A percentile compares a stretch with the other conserved stretches of the same genome.
These are phyloP conservation scores for Pristionchus exspectatus DNA, from an alignment of 2,888 invertebrate species.

Conservation along the genomic window DNA sequence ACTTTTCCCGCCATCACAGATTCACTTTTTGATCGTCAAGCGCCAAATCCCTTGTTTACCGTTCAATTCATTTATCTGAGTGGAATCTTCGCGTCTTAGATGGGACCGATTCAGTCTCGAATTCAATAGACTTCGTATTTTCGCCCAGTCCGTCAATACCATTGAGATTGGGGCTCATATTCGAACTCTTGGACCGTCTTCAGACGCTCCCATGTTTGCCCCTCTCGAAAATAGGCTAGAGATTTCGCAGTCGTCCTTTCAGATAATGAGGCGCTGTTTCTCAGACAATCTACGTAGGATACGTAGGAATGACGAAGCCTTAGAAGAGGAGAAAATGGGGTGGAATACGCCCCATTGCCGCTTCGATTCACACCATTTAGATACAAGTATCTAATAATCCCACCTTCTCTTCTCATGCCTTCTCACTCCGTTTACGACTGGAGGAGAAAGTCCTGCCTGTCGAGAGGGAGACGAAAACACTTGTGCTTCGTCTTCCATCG, in stretches of 20 bases:
- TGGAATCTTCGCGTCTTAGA: not conserved
- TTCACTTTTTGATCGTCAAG: not conserved
- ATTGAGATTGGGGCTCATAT: not conserved
- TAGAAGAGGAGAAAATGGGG: not conserved
- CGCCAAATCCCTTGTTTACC: not conserved
- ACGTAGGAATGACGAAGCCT: not conserved
- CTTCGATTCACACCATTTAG: not conserved
- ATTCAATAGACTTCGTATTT: not conserved
- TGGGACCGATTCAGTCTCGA: not conserved
- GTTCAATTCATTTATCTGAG: not conserved
- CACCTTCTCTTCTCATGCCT: not conserved
- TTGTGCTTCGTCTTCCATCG: not conserved
- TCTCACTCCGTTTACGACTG: not conserved
- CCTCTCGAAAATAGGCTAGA: not conserved
- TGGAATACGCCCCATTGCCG: not conserved
- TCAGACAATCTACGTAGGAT: not conserved
- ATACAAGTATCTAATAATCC: constrained; percentile 16
- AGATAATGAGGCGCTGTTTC: not conserved
- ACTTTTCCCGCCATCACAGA: not conserved
- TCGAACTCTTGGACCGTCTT: not conserved
- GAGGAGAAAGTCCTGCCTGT: not conserved
- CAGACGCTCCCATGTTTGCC: not conserved
- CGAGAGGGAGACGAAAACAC: not conserved
- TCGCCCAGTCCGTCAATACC: not conserved
- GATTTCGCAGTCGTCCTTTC: not conserved